Evolutionary conservation across 2,888 invertebrate species (phyloP).

Genomic region (Autographa pulchrina): DNA sequence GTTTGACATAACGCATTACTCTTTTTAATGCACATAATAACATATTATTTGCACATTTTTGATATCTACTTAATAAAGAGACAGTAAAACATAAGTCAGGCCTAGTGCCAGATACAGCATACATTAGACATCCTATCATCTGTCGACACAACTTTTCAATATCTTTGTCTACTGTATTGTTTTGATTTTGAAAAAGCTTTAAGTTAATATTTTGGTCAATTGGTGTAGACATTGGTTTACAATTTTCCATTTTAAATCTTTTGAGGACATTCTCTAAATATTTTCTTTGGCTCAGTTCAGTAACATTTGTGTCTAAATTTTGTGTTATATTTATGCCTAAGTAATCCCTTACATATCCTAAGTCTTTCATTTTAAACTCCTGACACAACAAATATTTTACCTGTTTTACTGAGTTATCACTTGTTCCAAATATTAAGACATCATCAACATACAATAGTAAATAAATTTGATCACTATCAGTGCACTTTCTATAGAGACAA

Average conservation of each 20-base stretch:
- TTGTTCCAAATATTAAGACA: conserved; percentile 20
- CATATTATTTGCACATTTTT: conserved; percentile 21
- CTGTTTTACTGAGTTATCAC: not conserved
- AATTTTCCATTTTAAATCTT: conserved; percentile 36
- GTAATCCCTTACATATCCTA: no score
- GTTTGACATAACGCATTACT: conserved; percentile 38
- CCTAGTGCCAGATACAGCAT: conserved; percentile 33
- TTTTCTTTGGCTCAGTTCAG: conserved; percentile 31
- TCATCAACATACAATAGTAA: conserved; percentile 30
- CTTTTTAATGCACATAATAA: conserved; percentile 48
- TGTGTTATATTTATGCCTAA: no score
- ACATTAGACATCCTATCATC: conserved; percentile 34
- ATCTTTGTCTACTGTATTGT: conserved; percentile 5
- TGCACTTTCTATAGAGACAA: conserved; percentile 18
- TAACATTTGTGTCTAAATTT: conserved; percentile 16
- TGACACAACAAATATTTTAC: no score
- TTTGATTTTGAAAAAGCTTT: no score
- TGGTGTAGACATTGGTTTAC: conserved; percentile 37
- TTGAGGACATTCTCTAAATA: conserved; percentile 34
- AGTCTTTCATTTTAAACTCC: no score
- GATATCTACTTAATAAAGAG: conserved; percentile 29
- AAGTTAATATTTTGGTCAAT: no score
- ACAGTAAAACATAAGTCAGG: conserved; percentile 27
- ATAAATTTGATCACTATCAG: conserved; percentile 18
- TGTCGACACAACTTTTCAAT: conserved; percentile 20